phyloP scores from a whole-genome alignment of 2,797 vertebrate genomes.

The Chrosomus eos region DNA sequence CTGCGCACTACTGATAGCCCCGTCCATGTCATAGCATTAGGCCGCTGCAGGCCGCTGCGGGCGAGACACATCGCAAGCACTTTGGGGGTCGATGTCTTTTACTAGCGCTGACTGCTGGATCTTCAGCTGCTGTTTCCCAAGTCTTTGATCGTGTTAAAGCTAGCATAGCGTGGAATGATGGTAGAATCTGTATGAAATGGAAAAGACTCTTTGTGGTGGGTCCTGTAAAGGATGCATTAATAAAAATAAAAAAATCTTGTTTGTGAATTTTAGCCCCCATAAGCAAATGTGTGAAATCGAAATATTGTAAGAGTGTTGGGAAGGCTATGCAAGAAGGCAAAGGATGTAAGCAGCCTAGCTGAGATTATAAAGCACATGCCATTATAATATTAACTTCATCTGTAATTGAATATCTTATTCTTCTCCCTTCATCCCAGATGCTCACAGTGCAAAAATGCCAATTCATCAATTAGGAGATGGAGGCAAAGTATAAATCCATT shows the following conservation, averaged over 20 bases:
- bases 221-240: conserved; percentile 19
- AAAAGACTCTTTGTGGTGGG: conserved; percentile 2
- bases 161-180: conserved; percentile 29
- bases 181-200: conserved; percentile 31
- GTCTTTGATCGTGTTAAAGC: conserved; percentile 50
- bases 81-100: conserved; percentile 61
- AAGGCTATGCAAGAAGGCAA: conserved; percentile 11
- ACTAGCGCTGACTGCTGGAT: conserved; percentile 44
- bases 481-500: background rate
- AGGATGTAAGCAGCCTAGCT: background rate
- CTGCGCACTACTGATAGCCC: conserved; percentile 69
- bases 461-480: background rate
- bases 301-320: conserved; percentile 36
- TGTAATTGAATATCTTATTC: background rate
- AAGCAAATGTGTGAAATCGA: conserved; percentile 51
- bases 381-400: background rate
- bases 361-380: background rate
- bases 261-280: conserved; percentile 21
- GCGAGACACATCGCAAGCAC: conserved; percentile 73
- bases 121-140: conserved; percentile 39
- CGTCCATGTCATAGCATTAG: conserved; percentile 79
- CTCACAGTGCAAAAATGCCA: background rate
- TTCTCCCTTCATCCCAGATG: background rate
- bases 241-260: conserved; percentile 36
- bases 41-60: conserved; percentile 58